Percentiles rank a stretch among this genome's conserved stretches.
Evolutionary conservation across 2,888 invertebrate genomes (phyloP).

Genomic region (Harpalus rufipes): DNA sequence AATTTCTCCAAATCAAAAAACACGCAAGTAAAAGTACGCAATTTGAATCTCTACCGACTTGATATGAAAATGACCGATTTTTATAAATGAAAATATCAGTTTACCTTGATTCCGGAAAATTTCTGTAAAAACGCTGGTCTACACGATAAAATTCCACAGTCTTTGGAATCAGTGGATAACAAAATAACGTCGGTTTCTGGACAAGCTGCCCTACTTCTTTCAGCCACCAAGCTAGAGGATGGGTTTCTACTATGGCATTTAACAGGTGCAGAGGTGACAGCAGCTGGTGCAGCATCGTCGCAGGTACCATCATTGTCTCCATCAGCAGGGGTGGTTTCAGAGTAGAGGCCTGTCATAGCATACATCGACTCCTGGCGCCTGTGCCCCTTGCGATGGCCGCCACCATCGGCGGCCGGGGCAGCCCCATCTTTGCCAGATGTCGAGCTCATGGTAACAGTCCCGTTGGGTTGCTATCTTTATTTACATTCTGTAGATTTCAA

Average conservation of each 20-base stretch:
- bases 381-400: slow-evolving; percentile 74
- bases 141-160: slow-evolving; percentile 93
- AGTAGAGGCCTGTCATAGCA: slow-evolving; percentile 91
- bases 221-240: slow-evolving; percentile 83
- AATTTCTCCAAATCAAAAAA: slow-evolving; percentile 11
- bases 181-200: slow-evolving; percentile 69
- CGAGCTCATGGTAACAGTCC: slow-evolving; percentile 32
- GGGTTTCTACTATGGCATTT: slow-evolving; percentile 92
- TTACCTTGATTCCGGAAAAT: slow-evolving; percentile 93
- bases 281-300: slow-evolving; percentile 75
- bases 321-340: slow-evolving; percentile 84
- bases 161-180: slow-evolving; percentile 83
- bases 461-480: background rate
- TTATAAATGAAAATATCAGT: background rate
- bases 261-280: slow-evolving; percentile 75
- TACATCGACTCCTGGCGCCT: slow-evolving; percentile 94
- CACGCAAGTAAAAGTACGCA: slow-evolving; percentile 27
- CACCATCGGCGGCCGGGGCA: slow-evolving; percentile 9
- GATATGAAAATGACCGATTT: background rate
- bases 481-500: slow-evolving; percentile 50
- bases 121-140: slow-evolving; percentile 91
- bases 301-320: slow-evolving; percentile 80
- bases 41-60: background rate
- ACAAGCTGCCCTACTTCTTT: slow-evolving; percentile 40
- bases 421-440: slow-evolving; percentile 29